These are phyloP conservation scores for Ammospiza caudacuta DNA, from an alignment of 2,113 vertebrate genomes.

Conservation along the genomic window DNA sequence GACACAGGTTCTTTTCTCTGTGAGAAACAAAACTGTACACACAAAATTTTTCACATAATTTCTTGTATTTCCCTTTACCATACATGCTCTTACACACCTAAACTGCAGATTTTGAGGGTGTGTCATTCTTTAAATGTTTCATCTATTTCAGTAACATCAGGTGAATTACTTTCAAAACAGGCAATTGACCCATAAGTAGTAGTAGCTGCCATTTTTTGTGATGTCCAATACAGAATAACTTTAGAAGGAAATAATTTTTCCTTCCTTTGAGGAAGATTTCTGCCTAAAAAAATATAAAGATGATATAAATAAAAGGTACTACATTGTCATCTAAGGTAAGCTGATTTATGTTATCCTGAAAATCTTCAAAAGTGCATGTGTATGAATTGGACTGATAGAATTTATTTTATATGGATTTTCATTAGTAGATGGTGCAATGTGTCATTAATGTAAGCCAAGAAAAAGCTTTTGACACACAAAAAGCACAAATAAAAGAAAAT, in stretches of 20 bases:
- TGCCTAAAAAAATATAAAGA: not conserved
- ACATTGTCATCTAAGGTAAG: not conserved
- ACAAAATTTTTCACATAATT: not conserved
- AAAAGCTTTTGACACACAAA: not conserved
- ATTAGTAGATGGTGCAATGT: not conserved
- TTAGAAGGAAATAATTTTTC: not conserved
- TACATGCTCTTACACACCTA: not conserved
- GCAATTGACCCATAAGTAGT: not conserved
- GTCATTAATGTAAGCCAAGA: not conserved
- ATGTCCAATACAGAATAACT: not conserved
- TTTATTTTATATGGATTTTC: not conserved
- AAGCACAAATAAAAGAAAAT: not conserved
- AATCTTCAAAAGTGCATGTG: not conserved
- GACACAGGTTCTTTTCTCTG: not conserved
- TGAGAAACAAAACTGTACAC: not conserved
- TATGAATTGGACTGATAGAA: not conserved
- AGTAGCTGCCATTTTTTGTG: not conserved
- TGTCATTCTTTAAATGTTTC: not conserved
- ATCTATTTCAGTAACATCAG: not conserved
- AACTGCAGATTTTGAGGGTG: not conserved
- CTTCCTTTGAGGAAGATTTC: not conserved
- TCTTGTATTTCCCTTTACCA: not conserved
- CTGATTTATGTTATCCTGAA: not conserved
- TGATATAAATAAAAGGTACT: not conserved
- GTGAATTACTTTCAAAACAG: not conserved